Evolutionary conservation across 2,888 invertebrate species (phyloP).

Genomic region (Caenorhabditis panamensis): DNA sequence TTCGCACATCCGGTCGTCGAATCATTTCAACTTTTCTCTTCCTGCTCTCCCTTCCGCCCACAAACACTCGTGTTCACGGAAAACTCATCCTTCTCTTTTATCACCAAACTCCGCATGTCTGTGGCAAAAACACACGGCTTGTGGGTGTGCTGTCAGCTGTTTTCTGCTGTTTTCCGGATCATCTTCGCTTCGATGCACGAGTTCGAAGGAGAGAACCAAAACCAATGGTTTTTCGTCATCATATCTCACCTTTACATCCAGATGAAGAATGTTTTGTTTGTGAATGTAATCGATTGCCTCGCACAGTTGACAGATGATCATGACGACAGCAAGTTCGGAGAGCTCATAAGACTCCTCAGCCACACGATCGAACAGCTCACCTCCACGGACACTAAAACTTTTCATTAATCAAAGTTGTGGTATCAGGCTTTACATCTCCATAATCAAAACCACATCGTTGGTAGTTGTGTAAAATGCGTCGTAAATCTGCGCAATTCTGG

Average conservation of each 20-base stretch:
- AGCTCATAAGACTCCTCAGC: constrained; percentile 98
- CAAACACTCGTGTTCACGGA: constrained; percentile 53
- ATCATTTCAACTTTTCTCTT: constrained; percentile 27
- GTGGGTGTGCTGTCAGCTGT: constrained; percentile 57
- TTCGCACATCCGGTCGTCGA: constrained; percentile 33
- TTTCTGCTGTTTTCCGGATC: constrained; percentile 35
- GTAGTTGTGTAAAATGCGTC: constrained; percentile 93
- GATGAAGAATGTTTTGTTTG: constrained; percentile 93
- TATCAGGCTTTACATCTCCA: constrained; percentile 89
- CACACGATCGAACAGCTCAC: constrained; percentile 97
- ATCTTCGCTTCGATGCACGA: background rate
- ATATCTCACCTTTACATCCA: constrained; percentile 92
- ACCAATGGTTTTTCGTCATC: background rate
- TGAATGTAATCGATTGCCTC: constrained; percentile 98
- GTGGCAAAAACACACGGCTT: constrained; percentile 49
- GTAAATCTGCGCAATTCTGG: constrained; percentile 95
- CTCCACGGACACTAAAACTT: constrained; percentile 91
- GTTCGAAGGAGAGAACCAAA: background rate
- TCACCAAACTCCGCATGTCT: constrained; percentile 55
- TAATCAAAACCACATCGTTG: constrained; percentile 93
- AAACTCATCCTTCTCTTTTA: constrained; percentile 48
- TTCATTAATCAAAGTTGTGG: background rate
- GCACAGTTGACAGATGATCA: constrained; percentile 94
- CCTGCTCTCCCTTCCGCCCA: constrained; percentile 36
- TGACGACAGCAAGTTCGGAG: constrained; percentile 94